phyloP scores from a whole-genome alignment of 64 coral and sea anemone genomes.

The Cladopsammia gracilis region DNA sequence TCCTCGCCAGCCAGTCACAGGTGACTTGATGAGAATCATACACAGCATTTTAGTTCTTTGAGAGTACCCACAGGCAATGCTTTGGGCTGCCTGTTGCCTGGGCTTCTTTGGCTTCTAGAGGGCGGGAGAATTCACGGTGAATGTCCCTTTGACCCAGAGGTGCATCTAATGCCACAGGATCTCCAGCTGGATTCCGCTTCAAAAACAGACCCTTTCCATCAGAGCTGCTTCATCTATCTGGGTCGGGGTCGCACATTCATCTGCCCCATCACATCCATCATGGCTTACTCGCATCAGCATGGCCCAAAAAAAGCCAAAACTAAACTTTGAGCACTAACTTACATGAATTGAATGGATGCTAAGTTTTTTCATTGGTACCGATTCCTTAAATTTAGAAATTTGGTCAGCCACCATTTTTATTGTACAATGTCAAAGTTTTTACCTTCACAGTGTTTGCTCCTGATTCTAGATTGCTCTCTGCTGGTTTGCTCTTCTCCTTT shows the following conservation, averaged over 20 bases:
- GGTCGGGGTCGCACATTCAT: neutral
- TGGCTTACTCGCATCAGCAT: neutral
- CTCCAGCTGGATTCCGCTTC: neutral
- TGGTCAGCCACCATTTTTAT: too few species aligned
- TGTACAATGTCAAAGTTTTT: too few species aligned
- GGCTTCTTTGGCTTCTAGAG: neutral
- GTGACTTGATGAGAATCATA: neutral
- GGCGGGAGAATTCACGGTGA: neutral
- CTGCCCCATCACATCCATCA: neutral
- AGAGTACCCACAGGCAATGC: neutral
- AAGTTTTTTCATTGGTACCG: too few species aligned
- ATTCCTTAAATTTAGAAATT: too few species aligned
- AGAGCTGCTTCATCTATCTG: neutral
- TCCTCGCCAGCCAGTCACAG: slow-evolving; percentile 10
- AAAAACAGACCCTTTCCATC: neutral
- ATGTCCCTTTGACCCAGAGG: neutral
- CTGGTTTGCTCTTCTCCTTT: too few species aligned
- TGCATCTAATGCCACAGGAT: neutral
- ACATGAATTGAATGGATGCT: too few species aligned
- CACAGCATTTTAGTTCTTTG: neutral
- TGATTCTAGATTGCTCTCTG: too few species aligned
- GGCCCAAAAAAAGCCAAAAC: neutral
- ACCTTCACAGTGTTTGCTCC: too few species aligned
- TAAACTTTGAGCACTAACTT: too few species aligned
- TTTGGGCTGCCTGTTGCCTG: slow-evolving; percentile 8